Base-by-base conservation (phyloP, 2,888 invertebrate species). In the Cyrtodaria siliqua region DNA sequence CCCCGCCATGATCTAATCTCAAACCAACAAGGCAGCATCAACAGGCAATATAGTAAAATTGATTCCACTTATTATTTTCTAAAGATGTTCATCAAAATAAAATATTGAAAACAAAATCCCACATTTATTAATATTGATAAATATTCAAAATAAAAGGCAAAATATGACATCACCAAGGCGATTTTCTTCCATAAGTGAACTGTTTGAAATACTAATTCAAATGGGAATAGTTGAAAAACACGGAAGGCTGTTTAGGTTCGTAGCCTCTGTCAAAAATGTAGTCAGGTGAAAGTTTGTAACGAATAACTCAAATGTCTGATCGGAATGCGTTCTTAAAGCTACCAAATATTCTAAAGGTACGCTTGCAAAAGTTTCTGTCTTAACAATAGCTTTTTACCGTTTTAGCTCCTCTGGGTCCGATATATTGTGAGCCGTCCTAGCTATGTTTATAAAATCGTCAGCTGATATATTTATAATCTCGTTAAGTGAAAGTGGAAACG, bases 361-460 rank as follows among this genome's bases (percentile, higher is more conserved):
- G 12, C 55, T 69, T 8, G 62, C 69, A 66, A 76, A 80, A 8
- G 76, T 73, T 44, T 80, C 73, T 20, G 24, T 61, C 47, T 68
- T 69, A 9, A 70, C 69, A 23, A 33, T 24, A 23, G 55, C 33
- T 47, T 66, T 80, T 49, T 73, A 63, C 26, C n/a, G 12, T 29
- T 76, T 73, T 33, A 72, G 42, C 42, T 69, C 47, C 1, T 14
- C 55, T 14, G 52, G 52, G 23, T 62, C 24, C 1, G 80, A 76
- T 9, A 20, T 42, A 14, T 4, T 23, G 42, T 80, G 61, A 2
- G 80, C 73, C 26, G 55, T 47, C 20, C 62, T 29, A 1, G 76
- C 80, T 12, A 66, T 40, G 0, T 69, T 47, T 29, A 80, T 76
- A 59, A 76, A 80, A 20, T 62, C 23, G 2, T 70, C 59, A 4